A percentile compares a stretch with the other conserved stretches of the same genome.
These are phyloP conservation scores for Elymnias hypermnestra DNA, from an alignment of 1,140 invertebrate genomes.

Conservation along the genomic window DNA sequence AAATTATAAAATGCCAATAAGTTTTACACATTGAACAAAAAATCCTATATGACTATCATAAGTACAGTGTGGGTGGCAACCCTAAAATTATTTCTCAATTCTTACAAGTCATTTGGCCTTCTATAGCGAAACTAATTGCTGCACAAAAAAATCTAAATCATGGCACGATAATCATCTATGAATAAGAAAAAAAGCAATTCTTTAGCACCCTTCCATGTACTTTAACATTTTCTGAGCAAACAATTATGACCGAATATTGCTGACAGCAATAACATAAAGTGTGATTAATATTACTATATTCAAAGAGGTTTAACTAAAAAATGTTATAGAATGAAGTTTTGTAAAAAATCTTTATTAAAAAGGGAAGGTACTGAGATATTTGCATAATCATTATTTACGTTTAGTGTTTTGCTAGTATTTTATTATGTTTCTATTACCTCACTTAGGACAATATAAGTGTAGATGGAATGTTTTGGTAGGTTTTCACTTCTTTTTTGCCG, in stretches of 20 bases:
- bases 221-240: neutral
- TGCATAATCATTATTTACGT: neutral
- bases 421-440: too few relatives aligned
- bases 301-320: neutral
- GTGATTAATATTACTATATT: constrained; percentile 3
- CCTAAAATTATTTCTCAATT: constrained; percentile 3
- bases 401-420: too few relatives aligned
- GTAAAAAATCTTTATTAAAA: too few relatives aligned
- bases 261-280: neutral
- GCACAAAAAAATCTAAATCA: constrained; percentile 12
- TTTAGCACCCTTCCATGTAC: constrained; percentile 10
- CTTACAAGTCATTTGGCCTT: constrained; percentile 13
- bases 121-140: constrained; percentile 16
- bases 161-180: neutral
- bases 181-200: constrained; percentile 8
- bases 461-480: too few relatives aligned
- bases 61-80: too few relatives aligned
- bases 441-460: too few relatives aligned
- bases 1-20: too few relatives aligned
- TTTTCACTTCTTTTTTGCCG: too few relatives aligned
- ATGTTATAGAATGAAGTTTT: neutral
- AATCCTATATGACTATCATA: too few relatives aligned
- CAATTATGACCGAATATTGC: neutral
- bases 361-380: neutral
- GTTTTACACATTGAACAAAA: too few relatives aligned